Evolutionary conservation across 64 coral and sea anemone species (phyloP).

Genomic region (Catalaphyllia jardinei): DNA sequence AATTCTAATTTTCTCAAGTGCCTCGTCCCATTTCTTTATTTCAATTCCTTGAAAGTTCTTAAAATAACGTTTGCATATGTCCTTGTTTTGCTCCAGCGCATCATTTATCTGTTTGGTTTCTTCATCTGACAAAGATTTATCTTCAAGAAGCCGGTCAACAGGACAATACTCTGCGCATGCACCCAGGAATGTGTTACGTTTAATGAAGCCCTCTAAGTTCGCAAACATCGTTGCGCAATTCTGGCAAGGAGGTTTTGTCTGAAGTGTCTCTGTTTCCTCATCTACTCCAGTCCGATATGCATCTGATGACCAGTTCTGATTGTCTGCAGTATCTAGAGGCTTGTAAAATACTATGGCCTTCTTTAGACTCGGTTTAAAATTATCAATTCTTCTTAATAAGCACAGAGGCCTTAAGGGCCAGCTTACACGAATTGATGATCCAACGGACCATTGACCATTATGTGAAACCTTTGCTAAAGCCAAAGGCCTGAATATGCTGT

Average conservation of each 20-base stretch:
- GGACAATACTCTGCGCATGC: constrained; percentile 2
- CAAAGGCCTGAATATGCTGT: background rate
- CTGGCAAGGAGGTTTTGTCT: background rate
- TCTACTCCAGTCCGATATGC: too few species aligned
- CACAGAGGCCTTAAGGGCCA: background rate
- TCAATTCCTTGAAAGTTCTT: too few species aligned
- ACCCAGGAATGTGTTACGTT: background rate
- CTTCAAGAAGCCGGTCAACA: background rate
- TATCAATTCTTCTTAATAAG: background rate
- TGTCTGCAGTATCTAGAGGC: background rate
- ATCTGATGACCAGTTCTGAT: background rate
- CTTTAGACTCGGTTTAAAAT: background rate
- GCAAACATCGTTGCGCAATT: background rate
- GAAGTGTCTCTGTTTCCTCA: too few species aligned
- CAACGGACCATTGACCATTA: background rate
- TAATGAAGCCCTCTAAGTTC: background rate
- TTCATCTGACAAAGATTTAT: background rate
- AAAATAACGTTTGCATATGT: background rate
- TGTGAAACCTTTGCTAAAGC: background rate
- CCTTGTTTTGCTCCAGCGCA: background rate
- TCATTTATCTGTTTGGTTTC: background rate
- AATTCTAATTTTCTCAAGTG: too few species aligned
- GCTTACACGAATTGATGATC: background rate
- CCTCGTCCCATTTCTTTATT: too few species aligned
- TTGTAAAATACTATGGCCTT: background rate